phyloP scores from a whole-genome alignment of 1,140 invertebrate genomes.

The Microvelia longipes region DNA sequence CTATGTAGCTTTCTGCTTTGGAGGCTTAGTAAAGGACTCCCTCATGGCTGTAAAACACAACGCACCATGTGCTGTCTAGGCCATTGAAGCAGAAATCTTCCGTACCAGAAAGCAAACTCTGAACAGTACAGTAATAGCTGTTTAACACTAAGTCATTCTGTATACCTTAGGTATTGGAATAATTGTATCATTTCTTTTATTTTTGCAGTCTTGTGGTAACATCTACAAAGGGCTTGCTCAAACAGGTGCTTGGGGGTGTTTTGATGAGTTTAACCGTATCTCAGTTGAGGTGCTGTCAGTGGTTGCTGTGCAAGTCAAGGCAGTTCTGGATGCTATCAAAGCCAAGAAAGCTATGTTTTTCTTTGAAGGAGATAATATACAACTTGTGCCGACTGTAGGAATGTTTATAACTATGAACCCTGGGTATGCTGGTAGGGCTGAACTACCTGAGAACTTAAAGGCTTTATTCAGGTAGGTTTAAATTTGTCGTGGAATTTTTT shows the following conservation, averaged over 20 bases:
- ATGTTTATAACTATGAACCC: constrained; percentile 95
- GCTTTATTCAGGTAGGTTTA: constrained; percentile 39
- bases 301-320: constrained; percentile 72
- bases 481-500: no score
- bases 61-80: no score
- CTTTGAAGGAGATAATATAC: constrained; percentile 69
- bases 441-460: constrained; percentile 71
- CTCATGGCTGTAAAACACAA: no score
- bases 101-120: no score
- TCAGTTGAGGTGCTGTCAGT: constrained; percentile 85
- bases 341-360: constrained; percentile 60
- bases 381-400: constrained; percentile 60
- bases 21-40: no score
- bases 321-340: constrained; percentile 70
- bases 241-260: constrained; percentile 89
- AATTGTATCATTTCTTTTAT: constrained; percentile 3
- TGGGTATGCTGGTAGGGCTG: constrained; percentile 71
- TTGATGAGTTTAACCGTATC: constrained; percentile 90
- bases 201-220: constrained; percentile 58
- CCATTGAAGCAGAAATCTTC: no score
- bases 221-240: constrained; percentile 84
- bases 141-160: no score
- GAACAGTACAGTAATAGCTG: no score
- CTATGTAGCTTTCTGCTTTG: no score
- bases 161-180: no score